Evolutionary conservation across 2,797 vertebrate species (phyloP).

Genomic region (Bradypus variegatus): DNA sequence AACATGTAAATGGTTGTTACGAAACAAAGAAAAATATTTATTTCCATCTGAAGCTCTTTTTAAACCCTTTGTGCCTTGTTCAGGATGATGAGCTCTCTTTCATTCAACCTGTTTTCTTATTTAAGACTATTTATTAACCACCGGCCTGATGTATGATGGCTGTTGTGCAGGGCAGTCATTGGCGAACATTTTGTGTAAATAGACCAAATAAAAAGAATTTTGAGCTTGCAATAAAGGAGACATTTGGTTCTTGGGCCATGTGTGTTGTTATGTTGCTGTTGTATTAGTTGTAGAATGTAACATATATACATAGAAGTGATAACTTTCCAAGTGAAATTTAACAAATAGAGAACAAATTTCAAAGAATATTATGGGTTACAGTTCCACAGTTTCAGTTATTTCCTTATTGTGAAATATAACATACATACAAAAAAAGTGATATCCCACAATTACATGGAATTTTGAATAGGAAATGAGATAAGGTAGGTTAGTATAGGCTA

Average conservation of each 20-base stretch:
- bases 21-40: constrained; percentile 82
- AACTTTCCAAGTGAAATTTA: too few species aligned
- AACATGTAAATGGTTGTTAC: constrained; percentile 88
- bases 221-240: constrained; percentile 70
- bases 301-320: too few species aligned
- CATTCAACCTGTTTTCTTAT: constrained; percentile 82
- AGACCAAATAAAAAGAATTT: constrained; percentile 82
- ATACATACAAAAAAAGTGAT: too few species aligned
- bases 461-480: too few species aligned
- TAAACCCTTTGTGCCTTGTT: constrained; percentile 57
- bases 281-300: constrained; percentile 14
- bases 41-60: constrained; percentile 78
- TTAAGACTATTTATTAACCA: constrained; percentile 85
- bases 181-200: constrained; percentile 81
- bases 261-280: constrained; percentile 56
- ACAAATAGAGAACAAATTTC: too few species aligned
- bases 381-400: too few species aligned
- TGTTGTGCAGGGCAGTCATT: constrained; percentile 69
- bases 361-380: too few species aligned
- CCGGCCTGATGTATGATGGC: constrained; percentile 69
- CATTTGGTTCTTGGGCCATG: constrained; percentile 34
- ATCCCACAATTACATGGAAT: too few species aligned
- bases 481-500: too few species aligned
- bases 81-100: constrained; percentile 67
- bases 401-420: too few species aligned